A percentile compares a stretch with the other conserved stretches of the same genome.
These are phyloP conservation scores for Steinernema feltiae DNA, from an alignment of 1,140 invertebrate species.

Conservation along the genomic window DNA sequence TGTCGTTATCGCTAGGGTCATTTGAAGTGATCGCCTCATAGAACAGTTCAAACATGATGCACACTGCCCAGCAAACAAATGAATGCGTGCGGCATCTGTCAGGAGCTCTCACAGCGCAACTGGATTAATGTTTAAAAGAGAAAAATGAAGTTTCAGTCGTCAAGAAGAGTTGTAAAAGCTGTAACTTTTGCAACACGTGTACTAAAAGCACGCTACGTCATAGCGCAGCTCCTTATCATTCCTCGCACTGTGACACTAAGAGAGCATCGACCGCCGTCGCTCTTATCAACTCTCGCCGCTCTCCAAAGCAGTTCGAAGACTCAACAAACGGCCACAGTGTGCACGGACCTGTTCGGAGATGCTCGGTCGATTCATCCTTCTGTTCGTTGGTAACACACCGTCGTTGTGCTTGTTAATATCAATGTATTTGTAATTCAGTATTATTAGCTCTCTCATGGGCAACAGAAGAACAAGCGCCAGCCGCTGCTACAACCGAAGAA, in stretches of 20 bases:
- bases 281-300: not conserved
- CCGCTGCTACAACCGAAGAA: not conserved
- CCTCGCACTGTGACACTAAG: not conserved
- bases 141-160: not conserved
- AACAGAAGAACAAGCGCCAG: not conserved
- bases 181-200: constrained; percentile 1
- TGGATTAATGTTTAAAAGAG: not conserved
- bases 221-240: not conserved
- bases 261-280: not conserved
- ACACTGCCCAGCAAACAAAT: too few species aligned
- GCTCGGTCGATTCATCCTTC: not conserved
- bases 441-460: not conserved
- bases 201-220: constrained; percentile 1
- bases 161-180: not conserved
- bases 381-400: not conserved
- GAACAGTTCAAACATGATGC: too few species aligned
- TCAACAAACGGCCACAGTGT: not conserved
- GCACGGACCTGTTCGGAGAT: not conserved
- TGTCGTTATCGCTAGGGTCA: too few species aligned
- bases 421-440: not conserved
- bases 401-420: not conserved
- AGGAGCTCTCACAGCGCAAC: too few species aligned
- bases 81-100: too few species aligned
- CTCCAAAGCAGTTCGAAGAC: not conserved
- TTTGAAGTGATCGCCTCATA: too few species aligned